Base-by-base conservation (phyloP, 2,797 vertebrate species). In the Propithecus deckenii region DNA sequence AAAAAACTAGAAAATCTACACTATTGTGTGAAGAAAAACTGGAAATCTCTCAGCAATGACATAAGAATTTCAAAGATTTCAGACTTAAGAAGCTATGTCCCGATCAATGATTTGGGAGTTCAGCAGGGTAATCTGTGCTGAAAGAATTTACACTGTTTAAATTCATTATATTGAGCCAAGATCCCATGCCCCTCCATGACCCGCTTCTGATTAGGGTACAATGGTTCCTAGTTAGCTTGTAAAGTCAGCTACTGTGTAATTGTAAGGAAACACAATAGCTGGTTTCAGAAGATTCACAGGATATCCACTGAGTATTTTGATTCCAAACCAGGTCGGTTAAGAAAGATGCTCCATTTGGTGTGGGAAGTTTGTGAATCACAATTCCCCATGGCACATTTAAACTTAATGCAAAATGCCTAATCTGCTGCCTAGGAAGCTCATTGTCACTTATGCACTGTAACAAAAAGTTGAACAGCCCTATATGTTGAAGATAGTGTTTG, bases 211-310 rank as follows among this genome's bases (percentile, higher is more conserved):
- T 95, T 87, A 95, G 41, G 93, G 94, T 84, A 93, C 89, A 97
- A 32, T 14, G 25, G 23, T 65, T 71, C 86, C 38, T 79, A 72
- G 88, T 38, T 72, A 57, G 71, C 52, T 95, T 78, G 4, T 93
- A 89, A 97, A 98, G 94, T 43, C 38, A 96, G 69, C 91, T 92
- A 75, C 91, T 92, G 52, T 85, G 67, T 83, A 81, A 92, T 75
- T 88, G 86, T 76, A 88, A 93, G 52, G 76, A 97, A 84, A 32
- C 94, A 96, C 88, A 95, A 93, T 79, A 89, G 81, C 79, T 91
- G 25, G 69, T 92, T 97, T 98, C 74, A 74, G 5, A 93, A 90
- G 88, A 67, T 63, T 93, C 95, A 93, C 76, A 65, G 72, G 74
- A 75, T 75, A 71, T 48, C 78, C 1, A 59, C 89, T 85, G 84